Conservation (phyloP, 2,888 invertebrate genomes). For the Julus scanicus region DNA sequence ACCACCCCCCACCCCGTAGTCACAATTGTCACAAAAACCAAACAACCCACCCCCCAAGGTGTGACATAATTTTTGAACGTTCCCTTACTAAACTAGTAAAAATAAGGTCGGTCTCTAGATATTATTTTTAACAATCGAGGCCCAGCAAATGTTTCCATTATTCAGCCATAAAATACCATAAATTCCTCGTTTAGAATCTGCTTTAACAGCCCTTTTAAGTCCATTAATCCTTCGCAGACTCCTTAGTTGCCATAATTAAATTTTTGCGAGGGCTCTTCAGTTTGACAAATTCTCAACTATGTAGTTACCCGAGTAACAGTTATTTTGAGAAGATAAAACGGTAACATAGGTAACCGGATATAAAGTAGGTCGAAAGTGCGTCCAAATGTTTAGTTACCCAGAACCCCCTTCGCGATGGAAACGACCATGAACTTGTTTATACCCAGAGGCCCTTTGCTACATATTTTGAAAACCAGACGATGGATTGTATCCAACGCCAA, state of each 20-base stretch:
- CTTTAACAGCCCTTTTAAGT: not conserved
- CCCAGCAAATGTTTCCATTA: not conserved
- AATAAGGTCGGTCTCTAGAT: no score
- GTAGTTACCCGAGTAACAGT: not conserved
- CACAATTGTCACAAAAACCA: no score
- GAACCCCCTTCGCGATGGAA: not conserved
- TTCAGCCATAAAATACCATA: not conserved
- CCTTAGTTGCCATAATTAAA: not conserved
- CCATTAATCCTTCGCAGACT: not conserved
- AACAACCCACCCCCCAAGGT: no score
- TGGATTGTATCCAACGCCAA: no score
- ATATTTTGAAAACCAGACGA: not conserved
- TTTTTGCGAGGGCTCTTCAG: not conserved
- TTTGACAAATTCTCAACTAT: no score
- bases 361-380: not conserved
- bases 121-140: no score
- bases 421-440: not conserved
- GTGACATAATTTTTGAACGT: no score
- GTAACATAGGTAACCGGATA: not conserved
- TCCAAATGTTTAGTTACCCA: not conserved
- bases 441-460: not conserved
- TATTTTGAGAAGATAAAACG: not conserved
- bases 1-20: no score
- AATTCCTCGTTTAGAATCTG: not conserved
- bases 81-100: no score